Base-by-base conservation (phyloP, 2,888 invertebrate genomes). In the Agelastica alni region DNA sequence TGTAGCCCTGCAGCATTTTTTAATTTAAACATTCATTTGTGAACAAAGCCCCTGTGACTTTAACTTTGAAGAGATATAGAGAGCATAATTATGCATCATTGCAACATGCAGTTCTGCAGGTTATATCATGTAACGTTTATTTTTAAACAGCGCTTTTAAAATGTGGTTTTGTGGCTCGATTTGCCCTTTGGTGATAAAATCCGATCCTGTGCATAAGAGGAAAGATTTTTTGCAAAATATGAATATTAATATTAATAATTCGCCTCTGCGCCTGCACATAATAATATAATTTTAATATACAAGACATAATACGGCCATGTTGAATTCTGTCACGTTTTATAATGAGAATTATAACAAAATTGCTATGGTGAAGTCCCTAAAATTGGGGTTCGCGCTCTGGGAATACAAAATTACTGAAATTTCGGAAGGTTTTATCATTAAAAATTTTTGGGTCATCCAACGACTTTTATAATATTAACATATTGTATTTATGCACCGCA, bases 391-490 rank as follows among this genome's bases (percentile, higher is more conserved):
- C 43, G 47, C 47, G 45, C 36, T 47, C 20, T 41, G 31, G 47
- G 56, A 57, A 52, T 51, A 48, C 49, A 12, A 54, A 51, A 59
- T 59, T 59, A 59, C 59, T 54, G 37, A 54, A 59, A 59, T 59
- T 56, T 49, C n/a, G 54, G 51, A 41, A 46, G 45, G 41, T 53
- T 53, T 41, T 43, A 36, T 43, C 26, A 31, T 53, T 43, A 53
- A 31, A 34, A 36, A 43, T 53, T 48, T n/a, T 48, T 39, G 26
- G 46, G 17, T 36, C 17, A 36, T 37, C 16, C 9, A 36, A 37
- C 26, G 26, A 46, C 31, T 46, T 46, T 46, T 34, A 20, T 39
- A 20, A 6, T n/a, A 39, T 39, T 39, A 39, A 39, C 37, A 12
- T 39, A 16, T 36, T 36, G 16, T 14, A 13, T 16, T 36, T 3